phyloP scores from a whole-genome alignment of 2,113 vertebrate genomes.

The Melanotaenia duboulayi region DNA sequence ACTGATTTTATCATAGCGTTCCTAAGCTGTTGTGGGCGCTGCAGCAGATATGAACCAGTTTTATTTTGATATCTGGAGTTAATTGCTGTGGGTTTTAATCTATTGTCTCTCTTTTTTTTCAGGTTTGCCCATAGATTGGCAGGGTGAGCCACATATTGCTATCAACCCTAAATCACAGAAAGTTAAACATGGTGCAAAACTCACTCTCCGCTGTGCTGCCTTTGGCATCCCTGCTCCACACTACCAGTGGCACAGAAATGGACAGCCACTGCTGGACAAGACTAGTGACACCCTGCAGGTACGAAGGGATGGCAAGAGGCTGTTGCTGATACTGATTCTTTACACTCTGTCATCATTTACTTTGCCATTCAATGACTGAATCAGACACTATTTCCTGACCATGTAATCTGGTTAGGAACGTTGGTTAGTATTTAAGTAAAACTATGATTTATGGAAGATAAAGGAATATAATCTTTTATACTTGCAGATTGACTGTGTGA shows the following conservation, averaged over 20 bases:
- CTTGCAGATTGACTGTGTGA: constrained; percentile 71
- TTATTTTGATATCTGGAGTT: not conserved
- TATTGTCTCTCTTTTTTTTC: not conserved
- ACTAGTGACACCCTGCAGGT: constrained; percentile 81
- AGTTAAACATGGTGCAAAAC: constrained; percentile 58
- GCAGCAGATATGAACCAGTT: not conserved
- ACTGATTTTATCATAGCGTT: not conserved
- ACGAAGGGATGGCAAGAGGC: constrained; percentile 9
- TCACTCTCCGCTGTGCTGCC: constrained; percentile 83
- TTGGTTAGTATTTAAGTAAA: constrained; percentile 30
- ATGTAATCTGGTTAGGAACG: constrained; percentile 1
- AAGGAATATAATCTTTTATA: constrained; percentile 12
- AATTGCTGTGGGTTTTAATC: constrained; percentile 5
- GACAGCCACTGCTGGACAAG: constrained; percentile 73
- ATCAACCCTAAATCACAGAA: constrained; percentile 78
- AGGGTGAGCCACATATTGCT: constrained; percentile 82
- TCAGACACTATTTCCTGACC: not conserved
- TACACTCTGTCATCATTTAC: constrained; percentile 17
- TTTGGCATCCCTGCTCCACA: constrained; percentile 84
- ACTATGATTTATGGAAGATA: constrained; percentile 5
- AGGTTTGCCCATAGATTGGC: constrained; percentile 81
- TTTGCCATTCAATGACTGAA: not conserved
- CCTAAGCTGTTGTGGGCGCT: too few species aligned
- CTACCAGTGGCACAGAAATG: constrained; percentile 90
- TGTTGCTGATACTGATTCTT: constrained; percentile 17